Conservation (phyloP, 92 coral and sea anemone species). For the Palythoa caribaeorum region DNA sequence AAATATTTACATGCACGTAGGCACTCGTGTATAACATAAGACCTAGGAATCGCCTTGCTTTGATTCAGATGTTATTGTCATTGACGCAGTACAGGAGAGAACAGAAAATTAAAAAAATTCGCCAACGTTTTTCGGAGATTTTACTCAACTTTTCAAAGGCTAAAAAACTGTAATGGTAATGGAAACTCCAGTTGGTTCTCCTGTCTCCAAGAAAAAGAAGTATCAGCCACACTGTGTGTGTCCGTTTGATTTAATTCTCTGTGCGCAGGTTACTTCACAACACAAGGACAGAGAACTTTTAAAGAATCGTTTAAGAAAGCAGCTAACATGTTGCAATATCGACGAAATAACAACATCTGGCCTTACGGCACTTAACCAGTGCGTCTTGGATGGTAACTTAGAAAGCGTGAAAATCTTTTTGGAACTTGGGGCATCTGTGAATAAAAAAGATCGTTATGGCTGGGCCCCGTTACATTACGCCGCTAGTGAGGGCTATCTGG, state of each 20-base stretch:
- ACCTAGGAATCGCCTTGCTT: background rate
- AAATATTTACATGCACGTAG: background rate
- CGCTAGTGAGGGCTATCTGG: slow-evolving; percentile 91
- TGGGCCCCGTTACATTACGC: slow-evolving; percentile 97
- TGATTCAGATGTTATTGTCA: background rate
- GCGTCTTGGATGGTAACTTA: slow-evolving; percentile 90
- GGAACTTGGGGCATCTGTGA: slow-evolving; percentile 90
- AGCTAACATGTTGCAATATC: slow-evolving; percentile 79
- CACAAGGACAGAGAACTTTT: slow-evolving; percentile 70
- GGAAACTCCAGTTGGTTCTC: slow-evolving; percentile 9
- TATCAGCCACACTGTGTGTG: slow-evolving; percentile 25
- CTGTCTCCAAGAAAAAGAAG: slow-evolving; percentile 17
- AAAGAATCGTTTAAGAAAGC: slow-evolving; percentile 72
- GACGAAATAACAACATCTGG: slow-evolving; percentile 92
- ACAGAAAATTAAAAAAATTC: background rate
- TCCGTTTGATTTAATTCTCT: slow-evolving; percentile 75
- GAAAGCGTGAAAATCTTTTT: slow-evolving; percentile 85
- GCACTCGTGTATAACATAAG: background rate
- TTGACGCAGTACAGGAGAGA: background rate
- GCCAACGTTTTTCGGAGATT: background rate
- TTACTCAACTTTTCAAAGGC: background rate
- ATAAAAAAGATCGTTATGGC: slow-evolving; percentile 88
- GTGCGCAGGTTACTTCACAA: slow-evolving; percentile 71
- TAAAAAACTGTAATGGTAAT: slow-evolving; percentile 4
- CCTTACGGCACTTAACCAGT: slow-evolving; percentile 92